phyloP scores from a whole-genome alignment of 2,113 vertebrate genomes.

The Emydocephalus ijimae region DNA sequence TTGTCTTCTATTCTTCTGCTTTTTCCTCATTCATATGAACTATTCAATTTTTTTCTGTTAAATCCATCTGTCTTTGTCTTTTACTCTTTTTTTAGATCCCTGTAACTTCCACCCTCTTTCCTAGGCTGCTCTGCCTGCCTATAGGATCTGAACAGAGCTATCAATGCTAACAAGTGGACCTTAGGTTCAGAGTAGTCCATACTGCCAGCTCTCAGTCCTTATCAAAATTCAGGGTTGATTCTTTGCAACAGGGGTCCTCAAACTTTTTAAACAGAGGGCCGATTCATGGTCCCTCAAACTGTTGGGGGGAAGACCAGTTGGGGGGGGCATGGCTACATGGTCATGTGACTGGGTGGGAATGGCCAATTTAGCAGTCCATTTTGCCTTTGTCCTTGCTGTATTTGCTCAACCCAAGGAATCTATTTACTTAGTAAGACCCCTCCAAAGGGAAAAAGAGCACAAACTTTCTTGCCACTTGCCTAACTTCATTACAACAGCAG shows the following conservation, averaged over 20 bases:
- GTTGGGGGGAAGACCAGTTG: too few relatives aligned
- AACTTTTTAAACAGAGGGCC: too few relatives aligned
- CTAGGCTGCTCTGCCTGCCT: not conserved
- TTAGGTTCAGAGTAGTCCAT: not conserved
- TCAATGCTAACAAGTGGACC: not conserved
- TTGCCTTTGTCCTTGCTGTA: too few relatives aligned
- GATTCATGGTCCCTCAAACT: too few relatives aligned
- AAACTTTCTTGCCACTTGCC: too few relatives aligned
- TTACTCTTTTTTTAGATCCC: not conserved
- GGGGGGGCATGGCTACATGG: too few relatives aligned
- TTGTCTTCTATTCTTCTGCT: not conserved
- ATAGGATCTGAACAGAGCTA: not conserved
- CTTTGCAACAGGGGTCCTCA: not conserved
- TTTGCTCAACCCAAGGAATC: too few relatives aligned
- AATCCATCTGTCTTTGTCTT: not conserved
- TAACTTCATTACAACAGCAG: too few relatives aligned
- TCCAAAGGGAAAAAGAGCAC: too few relatives aligned
- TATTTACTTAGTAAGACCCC: too few relatives aligned
- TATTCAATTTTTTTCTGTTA: not conserved
- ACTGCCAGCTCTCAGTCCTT: not conserved
- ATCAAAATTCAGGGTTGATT: not conserved
- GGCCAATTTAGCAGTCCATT: too few relatives aligned
- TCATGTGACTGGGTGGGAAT: too few relatives aligned
- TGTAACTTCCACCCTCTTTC: not conserved
- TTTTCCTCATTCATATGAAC: not conserved